These are phyloP conservation scores for Orgyia antiqua DNA, from an alignment of 2,888 invertebrate species.

Conservation along the genomic window DNA sequence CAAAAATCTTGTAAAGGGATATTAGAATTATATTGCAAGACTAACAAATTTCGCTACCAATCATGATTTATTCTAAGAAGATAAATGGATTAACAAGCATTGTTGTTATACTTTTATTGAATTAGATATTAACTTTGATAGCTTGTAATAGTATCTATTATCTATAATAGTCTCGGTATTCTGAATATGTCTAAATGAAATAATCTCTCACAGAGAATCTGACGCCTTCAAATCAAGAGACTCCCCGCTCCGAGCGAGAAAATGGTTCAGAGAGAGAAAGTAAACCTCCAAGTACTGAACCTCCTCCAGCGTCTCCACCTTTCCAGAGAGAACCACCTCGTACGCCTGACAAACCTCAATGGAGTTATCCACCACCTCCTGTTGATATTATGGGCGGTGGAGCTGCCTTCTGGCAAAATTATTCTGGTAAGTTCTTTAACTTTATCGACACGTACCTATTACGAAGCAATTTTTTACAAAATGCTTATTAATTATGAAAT, in stretches of 20 bases:
- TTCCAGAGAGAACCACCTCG: constrained; percentile 67
- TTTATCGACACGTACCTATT: no score
- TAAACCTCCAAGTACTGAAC: constrained; percentile 67
- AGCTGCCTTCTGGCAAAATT: constrained; percentile 94
- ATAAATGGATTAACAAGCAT: no score
- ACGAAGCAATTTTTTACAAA: no score
- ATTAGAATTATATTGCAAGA: no score
- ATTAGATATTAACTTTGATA: no score
- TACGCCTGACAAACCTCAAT: constrained; percentile 73
- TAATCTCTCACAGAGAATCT: constrained; percentile 52
- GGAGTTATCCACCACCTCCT: constrained; percentile 73
- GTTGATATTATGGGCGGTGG: constrained; percentile 90
- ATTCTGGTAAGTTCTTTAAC: constrained; percentile 83
- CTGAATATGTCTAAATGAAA: no score
- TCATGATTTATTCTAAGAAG: no score
- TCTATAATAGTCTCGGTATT: not conserved
- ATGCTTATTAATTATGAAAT: no score
- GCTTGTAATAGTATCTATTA: no score
- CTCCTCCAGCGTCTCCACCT: constrained; percentile 63
- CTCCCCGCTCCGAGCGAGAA: constrained; percentile 58
- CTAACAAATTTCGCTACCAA: no score
- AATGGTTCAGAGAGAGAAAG: constrained; percentile 70
- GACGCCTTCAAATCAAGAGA: constrained; percentile 51
- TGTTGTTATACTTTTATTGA: no score
- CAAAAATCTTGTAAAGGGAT: no score